phyloP scores from a whole-genome alignment of 2,797 vertebrate species.

The Philypnodon macrostomus region DNA sequence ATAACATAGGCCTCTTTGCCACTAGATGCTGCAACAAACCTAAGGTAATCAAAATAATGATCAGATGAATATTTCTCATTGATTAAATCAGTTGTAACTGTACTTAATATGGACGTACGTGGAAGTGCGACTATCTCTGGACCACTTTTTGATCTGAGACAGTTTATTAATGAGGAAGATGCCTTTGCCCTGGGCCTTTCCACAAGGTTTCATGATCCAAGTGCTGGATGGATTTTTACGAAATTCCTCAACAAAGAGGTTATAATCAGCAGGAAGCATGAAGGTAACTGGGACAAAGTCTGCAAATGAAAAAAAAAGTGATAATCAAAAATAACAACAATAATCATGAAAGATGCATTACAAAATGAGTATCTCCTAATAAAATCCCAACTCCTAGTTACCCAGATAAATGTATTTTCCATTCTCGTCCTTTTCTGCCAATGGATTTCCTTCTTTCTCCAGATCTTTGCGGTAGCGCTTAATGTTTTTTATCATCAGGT shows the following conservation, averaged over 20 bases:
- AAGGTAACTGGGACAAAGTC: slow-evolving; percentile 98
- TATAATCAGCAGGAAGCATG: slow-evolving; percentile 97
- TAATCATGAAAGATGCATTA: neutral
- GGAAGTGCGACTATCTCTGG: slow-evolving; percentile 93
- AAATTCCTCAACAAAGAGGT: slow-evolving; percentile 97
- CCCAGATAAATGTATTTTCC: slow-evolving; percentile 95
- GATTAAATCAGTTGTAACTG: neutral
- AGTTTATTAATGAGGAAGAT: slow-evolving; percentile 99
- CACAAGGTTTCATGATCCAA: slow-evolving; percentile 99
- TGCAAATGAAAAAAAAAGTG: slow-evolving; percentile 41
- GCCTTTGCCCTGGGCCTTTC: slow-evolving; percentile 97
- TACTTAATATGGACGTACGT: slow-evolving; percentile 79
- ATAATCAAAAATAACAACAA: neutral
- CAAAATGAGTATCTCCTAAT: neutral
- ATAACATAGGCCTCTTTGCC: slow-evolving; percentile 97
- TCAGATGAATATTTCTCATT: slow-evolving; percentile 1
- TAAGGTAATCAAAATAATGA: slow-evolving; percentile 15
- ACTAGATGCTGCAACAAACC: slow-evolving; percentile 87
- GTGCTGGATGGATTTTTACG: slow-evolving; percentile 96
- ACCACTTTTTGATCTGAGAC: slow-evolving; percentile 99
- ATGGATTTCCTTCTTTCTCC: slow-evolving; percentile 90
- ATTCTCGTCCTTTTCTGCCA: slow-evolving; percentile 96
- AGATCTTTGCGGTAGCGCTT: slow-evolving; percentile 95
- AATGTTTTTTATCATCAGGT: slow-evolving; percentile 98
- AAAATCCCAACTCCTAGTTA: slow-evolving; percentile 37